These are phyloP conservation scores for Gambusia affinis DNA, from an alignment of 2,113 vertebrate genomes.

Conservation along the genomic window DNA sequence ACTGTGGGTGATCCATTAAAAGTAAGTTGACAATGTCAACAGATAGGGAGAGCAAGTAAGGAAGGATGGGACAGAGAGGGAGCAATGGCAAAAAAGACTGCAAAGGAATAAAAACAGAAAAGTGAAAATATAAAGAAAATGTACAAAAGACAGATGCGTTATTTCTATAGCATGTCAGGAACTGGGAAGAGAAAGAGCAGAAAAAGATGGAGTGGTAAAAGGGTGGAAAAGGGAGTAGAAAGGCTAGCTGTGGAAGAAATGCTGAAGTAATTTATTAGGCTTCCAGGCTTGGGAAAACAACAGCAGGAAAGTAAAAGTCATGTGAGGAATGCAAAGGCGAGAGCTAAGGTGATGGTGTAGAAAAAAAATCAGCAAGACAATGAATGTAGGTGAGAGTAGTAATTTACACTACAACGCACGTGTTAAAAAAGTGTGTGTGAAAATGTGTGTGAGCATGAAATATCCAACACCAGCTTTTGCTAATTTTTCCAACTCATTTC, in stretches of 20 bases:
- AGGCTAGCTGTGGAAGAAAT: slow-evolving; percentile 31
- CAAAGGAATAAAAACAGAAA: slow-evolving; percentile 17
- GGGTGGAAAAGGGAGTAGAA: slow-evolving; percentile 22
- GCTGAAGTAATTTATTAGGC: slow-evolving; percentile 47
- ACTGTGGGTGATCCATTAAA: slow-evolving; percentile 70
- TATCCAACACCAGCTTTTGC: neutral
- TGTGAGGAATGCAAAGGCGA: slow-evolving; percentile 34
- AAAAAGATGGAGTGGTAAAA: slow-evolving; percentile 32
- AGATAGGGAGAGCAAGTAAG: slow-evolving; percentile 38
- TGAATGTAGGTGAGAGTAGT: slow-evolving; percentile 4
- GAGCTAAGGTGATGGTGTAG: neutral
- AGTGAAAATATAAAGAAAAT: slow-evolving; percentile 51
- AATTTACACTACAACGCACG: slow-evolving; percentile 11
- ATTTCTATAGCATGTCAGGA: slow-evolving; percentile 53
- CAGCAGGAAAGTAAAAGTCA: slow-evolving; percentile 32
- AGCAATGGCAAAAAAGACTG: slow-evolving; percentile 6
- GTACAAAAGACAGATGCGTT: slow-evolving; percentile 19
- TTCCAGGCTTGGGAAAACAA: slow-evolving; percentile 46
- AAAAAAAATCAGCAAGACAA: slow-evolving; percentile 9
- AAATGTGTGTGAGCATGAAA: slow-evolving; percentile 2
- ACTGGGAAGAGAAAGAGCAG: slow-evolving; percentile 41
- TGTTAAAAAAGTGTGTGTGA: slow-evolving; percentile 13
- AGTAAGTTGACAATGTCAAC: slow-evolving; percentile 60
- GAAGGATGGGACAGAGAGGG: slow-evolving; percentile 13
- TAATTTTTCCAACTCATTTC: slow-evolving; percentile 6